These are phyloP conservation scores for Urechis unicinctus DNA, from an alignment of 2,888 invertebrate genomes.

Conservation along the genomic window DNA sequence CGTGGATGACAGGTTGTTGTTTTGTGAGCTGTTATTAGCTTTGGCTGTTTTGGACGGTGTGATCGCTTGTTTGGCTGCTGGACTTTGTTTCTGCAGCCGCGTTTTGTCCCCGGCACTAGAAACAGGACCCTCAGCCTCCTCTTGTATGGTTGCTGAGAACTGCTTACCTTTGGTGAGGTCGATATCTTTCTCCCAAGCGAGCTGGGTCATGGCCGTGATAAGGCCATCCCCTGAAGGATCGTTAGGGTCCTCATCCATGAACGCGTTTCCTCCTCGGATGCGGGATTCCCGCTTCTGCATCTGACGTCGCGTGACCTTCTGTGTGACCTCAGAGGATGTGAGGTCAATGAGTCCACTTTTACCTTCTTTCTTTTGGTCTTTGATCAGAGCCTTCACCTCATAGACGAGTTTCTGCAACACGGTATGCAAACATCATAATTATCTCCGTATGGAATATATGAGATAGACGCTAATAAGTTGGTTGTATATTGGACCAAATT, in stretches of 20 bases:
- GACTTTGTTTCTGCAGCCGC: too few species aligned
- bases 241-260: neutral
- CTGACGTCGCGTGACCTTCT: conserved; percentile 7
- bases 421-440: neutral
- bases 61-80: too few species aligned
- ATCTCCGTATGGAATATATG: neutral
- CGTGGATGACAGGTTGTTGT: too few species aligned
- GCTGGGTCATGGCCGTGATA: conserved; percentile 44
- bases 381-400: conserved; percentile 34
- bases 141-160: neutral
- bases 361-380: conserved; percentile 27
- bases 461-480: neutral
- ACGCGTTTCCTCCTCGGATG: neutral
- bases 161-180: conserved; percentile 37
- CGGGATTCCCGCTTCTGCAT: conserved; percentile 7
- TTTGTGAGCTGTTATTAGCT: neutral
- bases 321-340: conserved; percentile 7
- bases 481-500: too few species aligned
- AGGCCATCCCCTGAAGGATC: conserved; percentile 12
- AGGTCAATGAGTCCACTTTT: conserved; percentile 22
- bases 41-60: neutral
- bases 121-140: neutral
- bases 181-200: conserved; percentile 75
- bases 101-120: neutral
- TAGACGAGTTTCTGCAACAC: conserved; percentile 35